These are phyloP conservation scores for Desoria tigrina DNA, from an alignment of 2,888 invertebrate species.

Conservation along the genomic window DNA sequence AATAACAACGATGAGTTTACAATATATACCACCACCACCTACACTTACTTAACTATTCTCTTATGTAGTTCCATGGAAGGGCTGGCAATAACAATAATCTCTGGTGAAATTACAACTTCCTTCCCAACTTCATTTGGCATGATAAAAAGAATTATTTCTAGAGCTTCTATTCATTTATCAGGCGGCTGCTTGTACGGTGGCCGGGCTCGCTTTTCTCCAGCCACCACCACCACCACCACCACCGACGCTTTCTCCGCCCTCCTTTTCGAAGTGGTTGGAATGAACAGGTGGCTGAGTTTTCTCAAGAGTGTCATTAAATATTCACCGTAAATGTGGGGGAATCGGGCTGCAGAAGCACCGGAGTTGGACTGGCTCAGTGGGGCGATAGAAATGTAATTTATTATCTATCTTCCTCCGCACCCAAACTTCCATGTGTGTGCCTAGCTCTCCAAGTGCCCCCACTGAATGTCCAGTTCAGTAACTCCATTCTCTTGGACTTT, in stretches of 20 bases:
- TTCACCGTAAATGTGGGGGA: slow-evolving; percentile 12
- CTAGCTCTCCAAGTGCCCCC: too few species aligned
- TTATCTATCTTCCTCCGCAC: neutral
- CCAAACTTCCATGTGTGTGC: too few species aligned
- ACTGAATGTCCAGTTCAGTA: too few species aligned
- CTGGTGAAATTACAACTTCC: slow-evolving; percentile 10
- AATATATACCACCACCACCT: neutral
- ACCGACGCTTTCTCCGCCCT: too few species aligned
- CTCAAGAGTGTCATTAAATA: slow-evolving; percentile 21
- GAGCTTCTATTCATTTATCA: neutral
- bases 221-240: too few species aligned
- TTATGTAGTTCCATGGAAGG: neutral
- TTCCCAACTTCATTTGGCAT: slow-evolving; percentile 3
- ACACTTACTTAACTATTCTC: neutral
- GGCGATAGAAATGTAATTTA: slow-evolving; percentile 3
- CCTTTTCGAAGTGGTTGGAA: too few species aligned
- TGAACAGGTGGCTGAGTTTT: slow-evolving; percentile 14
- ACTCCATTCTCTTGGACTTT: too few species aligned
- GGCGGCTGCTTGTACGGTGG: too few species aligned
- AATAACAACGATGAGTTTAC: slow-evolving; percentile 8
- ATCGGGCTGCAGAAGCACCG: neutral
- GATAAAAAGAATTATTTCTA: slow-evolving; percentile 9
- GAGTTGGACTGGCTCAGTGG: neutral
- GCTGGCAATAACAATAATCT: slow-evolving; percentile 9
- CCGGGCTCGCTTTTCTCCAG: too few species aligned